phyloP scores from a whole-genome alignment of 1,140 invertebrate genomes.

The Arctopsyche grandis region DNA sequence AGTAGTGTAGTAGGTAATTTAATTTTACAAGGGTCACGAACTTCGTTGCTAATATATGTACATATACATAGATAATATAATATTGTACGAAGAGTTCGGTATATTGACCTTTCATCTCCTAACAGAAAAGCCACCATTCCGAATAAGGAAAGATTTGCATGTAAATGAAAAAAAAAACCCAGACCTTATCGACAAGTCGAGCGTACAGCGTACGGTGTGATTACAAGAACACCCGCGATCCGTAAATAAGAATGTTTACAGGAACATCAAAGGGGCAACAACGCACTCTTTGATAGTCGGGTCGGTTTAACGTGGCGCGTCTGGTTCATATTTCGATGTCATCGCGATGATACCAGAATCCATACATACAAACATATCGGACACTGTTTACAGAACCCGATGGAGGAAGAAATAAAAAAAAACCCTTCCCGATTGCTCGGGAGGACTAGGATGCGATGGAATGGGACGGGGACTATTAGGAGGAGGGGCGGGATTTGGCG shows the following conservation, averaged over 20 bases:
- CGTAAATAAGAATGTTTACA: slow-evolving; percentile 28
- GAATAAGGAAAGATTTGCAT: too few relatives aligned
- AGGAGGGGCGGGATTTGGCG: not conserved
- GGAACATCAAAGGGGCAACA: slow-evolving; percentile 25
- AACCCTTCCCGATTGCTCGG: not conserved
- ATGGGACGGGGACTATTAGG: not conserved
- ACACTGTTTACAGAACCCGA: not conserved
- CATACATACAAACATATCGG: too few relatives aligned
- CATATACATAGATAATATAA: too few relatives aligned
- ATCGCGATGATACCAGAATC: not conserved
- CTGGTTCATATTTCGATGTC: slow-evolving; percentile 33
- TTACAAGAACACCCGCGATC: slow-evolving; percentile 7
- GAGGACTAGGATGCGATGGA: too few relatives aligned
- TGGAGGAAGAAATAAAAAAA: not conserved
- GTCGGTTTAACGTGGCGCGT: not conserved
- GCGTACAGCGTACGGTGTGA: not conserved
- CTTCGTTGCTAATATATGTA: too few relatives aligned
- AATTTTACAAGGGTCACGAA: too few relatives aligned
- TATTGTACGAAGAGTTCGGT: too few relatives aligned
- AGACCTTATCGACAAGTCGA: too few relatives aligned
- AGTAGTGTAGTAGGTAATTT: too few relatives aligned
- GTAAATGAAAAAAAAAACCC: too few relatives aligned
- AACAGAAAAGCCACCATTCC: too few relatives aligned
- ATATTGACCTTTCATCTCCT: too few relatives aligned
- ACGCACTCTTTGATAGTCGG: not conserved